Conservation (phyloP, 2,888 invertebrate species). For the Lasius fuliginosus region DNA sequence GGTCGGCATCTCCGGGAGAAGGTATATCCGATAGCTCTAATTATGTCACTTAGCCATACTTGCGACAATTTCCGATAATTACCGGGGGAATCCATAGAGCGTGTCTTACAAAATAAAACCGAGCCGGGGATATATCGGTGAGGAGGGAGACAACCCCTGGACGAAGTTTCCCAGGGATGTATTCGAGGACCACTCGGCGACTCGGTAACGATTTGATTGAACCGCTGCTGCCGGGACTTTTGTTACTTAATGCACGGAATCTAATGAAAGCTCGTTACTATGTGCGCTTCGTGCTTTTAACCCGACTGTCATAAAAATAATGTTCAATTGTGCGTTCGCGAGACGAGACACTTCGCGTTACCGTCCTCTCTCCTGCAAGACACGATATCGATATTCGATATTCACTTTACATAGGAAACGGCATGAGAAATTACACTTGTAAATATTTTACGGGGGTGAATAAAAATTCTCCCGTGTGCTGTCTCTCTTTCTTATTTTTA, state of each 20-base stretch:
- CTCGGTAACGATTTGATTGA: slow-evolving; percentile 47
- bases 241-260: slow-evolving; percentile 22
- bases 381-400: slow-evolving; percentile 43
- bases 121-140: slow-evolving; percentile 41
- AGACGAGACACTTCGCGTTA: slow-evolving; percentile 10
- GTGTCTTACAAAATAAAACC: slow-evolving; percentile 55
- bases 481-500: slow-evolving; percentile 42
- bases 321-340: slow-evolving; percentile 5
- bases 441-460: slow-evolving; percentile 48
- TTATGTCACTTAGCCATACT: slow-evolving; percentile 66
- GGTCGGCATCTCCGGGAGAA: slow-evolving; percentile 17
- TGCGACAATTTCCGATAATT: slow-evolving; percentile 68
- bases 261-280: slow-evolving; percentile 27
- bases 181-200: neutral
- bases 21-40: slow-evolving; percentile 66
- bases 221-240: slow-evolving; percentile 20
- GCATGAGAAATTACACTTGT: slow-evolving; percentile 55
- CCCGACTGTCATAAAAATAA: slow-evolving; percentile 24
- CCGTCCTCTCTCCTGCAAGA: neutral
- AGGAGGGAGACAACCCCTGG: slow-evolving; percentile 28
- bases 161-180: slow-evolving; percentile 44
- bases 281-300: neutral
- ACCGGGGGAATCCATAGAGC: slow-evolving; percentile 53
- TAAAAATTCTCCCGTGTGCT: slow-evolving; percentile 7
- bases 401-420: slow-evolving; percentile 41